Evolutionary conservation across 2,888 invertebrate genomes (phyloP), one percentile per base, ranked within the genome.

Genomic region (Hirtodrosophila trivittata): DNA sequence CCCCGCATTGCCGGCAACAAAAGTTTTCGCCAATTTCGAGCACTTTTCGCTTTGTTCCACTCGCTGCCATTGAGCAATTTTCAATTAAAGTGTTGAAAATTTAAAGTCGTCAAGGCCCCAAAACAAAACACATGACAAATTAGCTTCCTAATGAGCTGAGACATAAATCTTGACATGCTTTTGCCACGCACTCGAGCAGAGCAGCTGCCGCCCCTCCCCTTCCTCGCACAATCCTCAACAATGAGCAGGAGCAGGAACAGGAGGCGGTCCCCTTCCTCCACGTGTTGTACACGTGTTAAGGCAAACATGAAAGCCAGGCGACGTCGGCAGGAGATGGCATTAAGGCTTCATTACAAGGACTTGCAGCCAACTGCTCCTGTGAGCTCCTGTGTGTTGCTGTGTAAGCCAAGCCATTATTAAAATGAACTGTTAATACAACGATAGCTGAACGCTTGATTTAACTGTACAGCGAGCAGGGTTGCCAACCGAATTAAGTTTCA

Each of bases 111-210:
- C 6, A 8, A 26, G 32, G 43, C 39, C 25, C 41, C 21, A 16
- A 37, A 42, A 12, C 64, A 42, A 57, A 75, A 66, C 77, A 73
- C 77, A 78, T 82, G 85, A 86, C 82, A 87, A 87, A 87, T 86
- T 86, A 85, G 82, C 85, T 82, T 75, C 66, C 83, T 82, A 86
- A 86, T 86, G 82, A 84, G 87, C 65, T 77, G 73, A 75, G 85
- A 85, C 87, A 86, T 86, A 86, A 87, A 86, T 87, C 85, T 85
- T 71, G 66, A 83, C 86, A 71, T 68, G 75, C 71, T 77, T 78
- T 65, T 58, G 63, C 45, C 66, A 73, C 74, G 59, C 73, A 66
- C 76, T 66, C 64, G 46, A 68, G 59, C 63, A 64, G 18, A 64
- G 59, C 50, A 65, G 33, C 25, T 3, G 13, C 16, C 14, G 9